Percentiles rank a stretch among this genome's conserved stretches.
Evolutionary conservation across 1,140 invertebrate genomes (phyloP).

Genomic region (Ditylenchus dipsaci): DNA sequence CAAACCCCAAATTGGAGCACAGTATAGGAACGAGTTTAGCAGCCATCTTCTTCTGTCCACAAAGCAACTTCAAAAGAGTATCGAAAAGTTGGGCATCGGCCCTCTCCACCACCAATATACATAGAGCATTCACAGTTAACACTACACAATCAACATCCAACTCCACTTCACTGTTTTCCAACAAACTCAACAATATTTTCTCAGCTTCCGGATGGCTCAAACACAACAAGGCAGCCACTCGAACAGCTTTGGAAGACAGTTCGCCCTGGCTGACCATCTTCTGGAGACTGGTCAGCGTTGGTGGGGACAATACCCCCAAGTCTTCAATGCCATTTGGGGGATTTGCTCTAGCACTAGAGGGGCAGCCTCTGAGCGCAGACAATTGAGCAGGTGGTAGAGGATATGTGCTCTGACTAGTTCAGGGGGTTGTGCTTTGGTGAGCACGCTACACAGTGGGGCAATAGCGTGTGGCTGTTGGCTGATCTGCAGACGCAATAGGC

Average conservation of each 20-base stretch:
- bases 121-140: constrained; percentile 45
- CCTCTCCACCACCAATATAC: constrained; percentile 47
- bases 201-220: constrained; percentile 47
- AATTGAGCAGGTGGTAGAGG: constrained; percentile 28
- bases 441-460: constrained; percentile 40
- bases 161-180: constrained; percentile 34
- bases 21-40: constrained; percentile 26
- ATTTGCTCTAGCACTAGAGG: constrained; percentile 42
- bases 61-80: constrained; percentile 12
- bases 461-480: constrained; percentile 46
- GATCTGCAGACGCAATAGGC: constrained; percentile 29
- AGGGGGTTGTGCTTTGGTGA: constrained; percentile 41
- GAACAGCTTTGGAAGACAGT: constrained; percentile 40
- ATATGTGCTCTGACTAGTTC: constrained; percentile 40
- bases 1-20: constrained; percentile 34
- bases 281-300: constrained; percentile 38
- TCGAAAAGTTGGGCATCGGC: constrained; percentile 38
- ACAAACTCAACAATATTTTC: constrained; percentile 44
- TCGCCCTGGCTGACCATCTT: constrained; percentile 34
- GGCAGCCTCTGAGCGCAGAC: constrained; percentile 35
- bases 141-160: constrained; percentile 40
- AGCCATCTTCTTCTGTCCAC: constrained; percentile 4
- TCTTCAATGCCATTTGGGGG: constrained; percentile 33
- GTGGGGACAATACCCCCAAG: constrained; percentile 33
- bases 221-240: constrained; percentile 45